Evolutionary conservation across 2,797 vertebrate species (phyloP).

Genomic region (Labroides dimidiatus): DNA sequence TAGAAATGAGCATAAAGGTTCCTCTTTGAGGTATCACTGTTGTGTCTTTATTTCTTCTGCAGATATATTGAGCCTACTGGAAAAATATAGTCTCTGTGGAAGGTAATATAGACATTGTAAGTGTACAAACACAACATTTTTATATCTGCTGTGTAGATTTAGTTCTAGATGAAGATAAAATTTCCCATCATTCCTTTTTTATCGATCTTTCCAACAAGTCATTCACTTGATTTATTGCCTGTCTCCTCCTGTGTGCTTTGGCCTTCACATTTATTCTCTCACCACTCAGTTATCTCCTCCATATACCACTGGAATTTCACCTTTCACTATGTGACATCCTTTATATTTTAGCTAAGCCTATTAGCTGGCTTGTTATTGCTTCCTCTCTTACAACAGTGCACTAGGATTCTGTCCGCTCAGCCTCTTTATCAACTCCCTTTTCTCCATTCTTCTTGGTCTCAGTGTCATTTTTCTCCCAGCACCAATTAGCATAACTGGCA

Average conservation of each 20-base stretch:
- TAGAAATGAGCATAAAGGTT: too few species aligned
- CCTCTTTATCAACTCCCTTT: constrained; percentile 50
- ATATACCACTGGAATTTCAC: constrained; percentile 30
- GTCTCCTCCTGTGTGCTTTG: constrained; percentile 20
- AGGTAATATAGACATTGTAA: background rate
- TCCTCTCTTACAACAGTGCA: constrained; percentile 14
- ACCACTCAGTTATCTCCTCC: constrained; percentile 18
- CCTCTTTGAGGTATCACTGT: too few species aligned
- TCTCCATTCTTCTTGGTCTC: constrained; percentile 35
- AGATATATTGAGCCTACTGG: background rate
- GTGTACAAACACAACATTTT: background rate
- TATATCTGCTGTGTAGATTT: constrained; percentile 17
- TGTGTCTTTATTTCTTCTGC: background rate
- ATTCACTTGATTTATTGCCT: constrained; percentile 39
- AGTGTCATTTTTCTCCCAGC: constrained; percentile 53
- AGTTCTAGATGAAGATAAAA: constrained; percentile 25
- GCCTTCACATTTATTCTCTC: constrained; percentile 14
- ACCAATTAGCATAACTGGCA: constrained; percentile 66
- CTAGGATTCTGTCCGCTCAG: constrained; percentile 6
- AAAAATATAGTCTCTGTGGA: background rate
- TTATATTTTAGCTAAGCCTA: constrained; percentile 38
- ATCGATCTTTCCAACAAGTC: constrained; percentile 24
- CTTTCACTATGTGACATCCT: constrained; percentile 29
- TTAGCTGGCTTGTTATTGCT: constrained; percentile 39
- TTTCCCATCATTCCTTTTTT: constrained; percentile 5